These are phyloP conservation scores for Heteromyza rotundicornis DNA, from an alignment of 2,888 invertebrate species.

Conservation along the genomic window DNA sequence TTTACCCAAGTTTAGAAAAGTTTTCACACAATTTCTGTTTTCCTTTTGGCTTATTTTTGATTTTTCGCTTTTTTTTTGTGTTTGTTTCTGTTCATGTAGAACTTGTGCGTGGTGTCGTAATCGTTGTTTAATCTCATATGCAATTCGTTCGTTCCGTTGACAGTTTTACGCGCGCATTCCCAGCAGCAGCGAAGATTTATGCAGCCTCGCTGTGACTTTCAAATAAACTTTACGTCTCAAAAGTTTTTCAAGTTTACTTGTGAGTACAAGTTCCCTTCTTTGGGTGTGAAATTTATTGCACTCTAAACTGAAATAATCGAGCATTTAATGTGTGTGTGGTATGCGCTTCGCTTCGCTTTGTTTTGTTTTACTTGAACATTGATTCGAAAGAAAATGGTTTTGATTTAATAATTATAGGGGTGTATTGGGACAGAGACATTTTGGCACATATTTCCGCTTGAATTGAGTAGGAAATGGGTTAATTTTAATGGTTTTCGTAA, in stretches of 20 bases:
- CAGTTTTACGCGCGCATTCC: neutral
- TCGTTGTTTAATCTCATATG: neutral
- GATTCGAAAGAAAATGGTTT: too few relatives aligned
- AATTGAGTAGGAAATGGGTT: too few relatives aligned
- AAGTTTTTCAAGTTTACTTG: conserved; percentile 24
- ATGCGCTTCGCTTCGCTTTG: too few relatives aligned
- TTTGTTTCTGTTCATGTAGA: neutral
- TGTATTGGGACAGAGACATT: too few relatives aligned
- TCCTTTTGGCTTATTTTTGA: neutral
- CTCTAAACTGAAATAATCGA: too few relatives aligned
- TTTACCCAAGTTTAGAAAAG: conserved; percentile 10
- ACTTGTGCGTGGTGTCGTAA: neutral
- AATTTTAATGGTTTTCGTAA: too few relatives aligned
- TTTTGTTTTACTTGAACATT: too few relatives aligned
- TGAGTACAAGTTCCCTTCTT: neutral
- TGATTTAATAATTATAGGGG: too few relatives aligned
- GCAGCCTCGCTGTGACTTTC: neutral
- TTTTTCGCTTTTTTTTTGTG: neutral
- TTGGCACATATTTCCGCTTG: too few relatives aligned
- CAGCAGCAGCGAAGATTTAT: neutral
- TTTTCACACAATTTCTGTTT: conserved; percentile 8
- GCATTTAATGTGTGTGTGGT: too few relatives aligned
- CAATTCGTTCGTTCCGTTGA: neutral
- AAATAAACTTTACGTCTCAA: conserved; percentile 18
- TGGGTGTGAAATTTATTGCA: too few relatives aligned